A percentile compares a stretch with the other conserved stretches of the same genome.
Conservation (phyloP, 2,797 vertebrate species). For the Sebastes vulpes region DNA sequence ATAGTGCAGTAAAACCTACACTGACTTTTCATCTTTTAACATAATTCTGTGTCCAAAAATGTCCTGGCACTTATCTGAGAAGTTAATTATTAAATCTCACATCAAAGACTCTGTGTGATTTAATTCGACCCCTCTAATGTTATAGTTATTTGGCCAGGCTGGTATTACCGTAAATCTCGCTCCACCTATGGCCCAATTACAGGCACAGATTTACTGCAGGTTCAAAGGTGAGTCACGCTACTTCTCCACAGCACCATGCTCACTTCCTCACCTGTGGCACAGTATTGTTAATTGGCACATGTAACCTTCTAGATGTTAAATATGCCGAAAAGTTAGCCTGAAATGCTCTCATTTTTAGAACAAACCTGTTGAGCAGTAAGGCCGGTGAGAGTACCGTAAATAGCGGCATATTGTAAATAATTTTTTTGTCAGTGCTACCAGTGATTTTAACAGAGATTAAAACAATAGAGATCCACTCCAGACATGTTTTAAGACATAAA, state of each 20-base stretch:
- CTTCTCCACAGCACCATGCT: not conserved
- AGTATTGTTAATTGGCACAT: not conserved
- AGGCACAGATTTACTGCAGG: conserved; percentile 44
- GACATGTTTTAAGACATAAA: not conserved
- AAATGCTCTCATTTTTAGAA: not conserved
- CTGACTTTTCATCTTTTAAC: not conserved
- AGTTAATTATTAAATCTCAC: conserved; percentile 39
- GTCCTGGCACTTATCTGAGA: not conserved
- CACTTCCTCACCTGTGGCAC: conserved; percentile 3
- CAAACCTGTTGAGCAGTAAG: not conserved
- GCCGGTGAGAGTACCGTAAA: not conserved
- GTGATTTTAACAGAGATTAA: not conserved
- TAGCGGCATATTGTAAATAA: not conserved
- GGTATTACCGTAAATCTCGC: not conserved
- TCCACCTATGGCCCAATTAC: not conserved
- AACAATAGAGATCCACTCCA: not conserved
- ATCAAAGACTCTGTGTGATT: not conserved
- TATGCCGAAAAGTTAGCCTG: not conserved
- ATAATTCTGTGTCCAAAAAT: not conserved
- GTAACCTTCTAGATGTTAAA: not conserved
- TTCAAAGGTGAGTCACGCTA: conserved; percentile 55
- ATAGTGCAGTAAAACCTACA: not conserved
- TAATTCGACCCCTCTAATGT: not conserved
- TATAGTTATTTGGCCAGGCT: not conserved
- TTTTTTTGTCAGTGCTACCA: not conserved